phyloP scores from a whole-genome alignment of 2,888 invertebrate species.

The Myathropa florea region DNA sequence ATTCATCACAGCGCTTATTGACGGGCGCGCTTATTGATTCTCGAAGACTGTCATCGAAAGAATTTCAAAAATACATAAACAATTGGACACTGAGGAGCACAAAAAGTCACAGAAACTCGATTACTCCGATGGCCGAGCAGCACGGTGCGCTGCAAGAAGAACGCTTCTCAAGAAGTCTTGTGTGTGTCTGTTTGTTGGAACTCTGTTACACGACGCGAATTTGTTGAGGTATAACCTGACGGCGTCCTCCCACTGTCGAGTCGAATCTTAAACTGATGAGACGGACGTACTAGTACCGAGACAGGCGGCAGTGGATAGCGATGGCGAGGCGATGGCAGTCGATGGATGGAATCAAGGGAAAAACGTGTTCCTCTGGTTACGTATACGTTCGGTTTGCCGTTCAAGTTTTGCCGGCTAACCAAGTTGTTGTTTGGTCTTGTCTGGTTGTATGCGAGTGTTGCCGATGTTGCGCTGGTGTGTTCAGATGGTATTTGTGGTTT shows the following conservation, averaged over 20 bases:
- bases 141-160: not conserved
- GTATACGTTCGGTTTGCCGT: conserved; percentile 63
- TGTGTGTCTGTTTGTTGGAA: not conserved
- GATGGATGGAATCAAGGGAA: conserved; percentile 41
- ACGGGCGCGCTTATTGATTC: not conserved
- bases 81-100: conserved; percentile 4
- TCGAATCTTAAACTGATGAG: conserved; percentile 65
- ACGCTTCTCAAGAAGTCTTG: conserved; percentile 9
- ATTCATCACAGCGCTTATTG: not conserved
- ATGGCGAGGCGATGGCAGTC: conserved; percentile 2
- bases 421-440: conserved; percentile 69
- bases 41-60: not conserved
- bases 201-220: conserved; percentile 51
- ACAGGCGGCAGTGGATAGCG: conserved; percentile 40
- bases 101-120: conserved; percentile 1
- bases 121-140: not conserved
- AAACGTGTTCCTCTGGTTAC: conserved; percentile 71
- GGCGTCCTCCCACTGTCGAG: conserved; percentile 65
- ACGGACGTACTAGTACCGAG: conserved; percentile 41
- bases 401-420: conserved; percentile 69
- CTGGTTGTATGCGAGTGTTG: conserved; percentile 57
- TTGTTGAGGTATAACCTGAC: conserved; percentile 41
- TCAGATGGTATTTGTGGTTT: not conserved
- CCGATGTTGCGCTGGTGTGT: not conserved
- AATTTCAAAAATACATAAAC: conserved; percentile 1